These are phyloP conservation scores for Corythornis vintsioides DNA, from an alignment of 2,113 vertebrate genomes.

Conservation along the genomic window DNA sequence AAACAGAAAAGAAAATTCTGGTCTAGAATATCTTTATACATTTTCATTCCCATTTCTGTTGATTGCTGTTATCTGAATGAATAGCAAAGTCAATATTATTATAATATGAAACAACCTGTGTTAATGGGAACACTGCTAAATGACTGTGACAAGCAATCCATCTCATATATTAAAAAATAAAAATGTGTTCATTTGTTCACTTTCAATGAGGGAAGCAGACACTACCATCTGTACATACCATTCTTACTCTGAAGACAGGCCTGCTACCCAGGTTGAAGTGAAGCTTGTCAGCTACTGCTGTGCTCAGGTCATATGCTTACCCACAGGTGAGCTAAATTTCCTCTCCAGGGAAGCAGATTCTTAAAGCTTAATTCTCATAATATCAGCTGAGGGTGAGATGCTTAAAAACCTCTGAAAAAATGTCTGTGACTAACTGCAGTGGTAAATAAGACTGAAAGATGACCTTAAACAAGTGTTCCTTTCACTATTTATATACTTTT, in stretches of 20 bases:
- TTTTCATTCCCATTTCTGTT: background rate
- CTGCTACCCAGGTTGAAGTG: background rate
- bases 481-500: background rate
- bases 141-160: background rate
- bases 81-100: background rate
- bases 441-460: background rate
- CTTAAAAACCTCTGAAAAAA: background rate
- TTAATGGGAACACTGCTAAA: background rate
- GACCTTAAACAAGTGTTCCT: background rate
- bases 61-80: background rate
- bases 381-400: background rate
- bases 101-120: background rate
- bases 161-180: background rate
- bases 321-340: background rate
- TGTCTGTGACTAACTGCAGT: background rate
- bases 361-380: background rate
- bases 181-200: background rate
- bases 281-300: background rate
- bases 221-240: accelerated
- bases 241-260: background rate
- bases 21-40: background rate
- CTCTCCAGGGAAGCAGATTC: background rate
- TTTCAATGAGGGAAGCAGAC: background rate
- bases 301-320: accelerated
- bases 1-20: background rate